A percentile compares a stretch with the other conserved stretches of the same genome.
Evolutionary conservation across 2,797 vertebrate genomes (phyloP).

Genomic region (Salmo trutta): DNA sequence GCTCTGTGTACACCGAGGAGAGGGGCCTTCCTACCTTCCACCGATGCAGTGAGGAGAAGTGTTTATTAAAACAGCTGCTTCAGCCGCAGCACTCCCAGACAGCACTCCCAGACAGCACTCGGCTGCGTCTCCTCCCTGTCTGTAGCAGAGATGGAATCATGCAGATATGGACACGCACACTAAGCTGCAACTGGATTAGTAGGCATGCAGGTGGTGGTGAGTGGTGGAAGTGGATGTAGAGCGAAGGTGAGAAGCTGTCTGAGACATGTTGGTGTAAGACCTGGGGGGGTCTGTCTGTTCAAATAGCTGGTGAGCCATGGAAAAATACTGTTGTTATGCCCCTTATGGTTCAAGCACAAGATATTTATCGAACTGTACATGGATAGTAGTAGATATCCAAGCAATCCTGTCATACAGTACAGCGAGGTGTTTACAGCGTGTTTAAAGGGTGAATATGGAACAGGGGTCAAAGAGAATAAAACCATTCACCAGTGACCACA

Average conservation of each 20-base stretch:
- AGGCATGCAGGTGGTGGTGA: not conserved
- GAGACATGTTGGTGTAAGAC: not conserved
- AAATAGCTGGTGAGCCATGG: not conserved
- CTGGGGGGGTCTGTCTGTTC: not conserved
- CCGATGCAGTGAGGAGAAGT: conserved; percentile 32
- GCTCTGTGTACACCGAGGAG: conserved; percentile 48
- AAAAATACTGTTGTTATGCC: not conserved
- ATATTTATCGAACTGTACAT: not conserved
- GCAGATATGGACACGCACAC: conserved; percentile 27
- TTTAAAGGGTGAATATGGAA: not conserved
- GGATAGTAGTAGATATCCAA: not conserved
- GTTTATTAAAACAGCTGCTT: conserved; percentile 64
- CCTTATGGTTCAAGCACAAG: not conserved
- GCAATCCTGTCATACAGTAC: not conserved
- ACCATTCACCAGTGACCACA: not conserved
- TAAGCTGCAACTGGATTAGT: conserved; percentile 10
- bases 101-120: not conserved
- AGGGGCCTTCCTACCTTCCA: conserved; percentile 22
- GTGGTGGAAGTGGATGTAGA: too few relatives aligned
- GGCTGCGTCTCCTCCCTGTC: conserved; percentile 17
- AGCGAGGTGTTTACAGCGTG: not conserved
- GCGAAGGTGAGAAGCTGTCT: conserved; percentile 13
- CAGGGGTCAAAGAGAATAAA: not conserved
- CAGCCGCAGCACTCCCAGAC: conserved; percentile 30
- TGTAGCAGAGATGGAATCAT: conserved; percentile 36